Percentiles rank a stretch among this genome's conserved stretches.
phyloP scores from a whole-genome alignment of 2,113 vertebrate genomes.

The human region DNA sequence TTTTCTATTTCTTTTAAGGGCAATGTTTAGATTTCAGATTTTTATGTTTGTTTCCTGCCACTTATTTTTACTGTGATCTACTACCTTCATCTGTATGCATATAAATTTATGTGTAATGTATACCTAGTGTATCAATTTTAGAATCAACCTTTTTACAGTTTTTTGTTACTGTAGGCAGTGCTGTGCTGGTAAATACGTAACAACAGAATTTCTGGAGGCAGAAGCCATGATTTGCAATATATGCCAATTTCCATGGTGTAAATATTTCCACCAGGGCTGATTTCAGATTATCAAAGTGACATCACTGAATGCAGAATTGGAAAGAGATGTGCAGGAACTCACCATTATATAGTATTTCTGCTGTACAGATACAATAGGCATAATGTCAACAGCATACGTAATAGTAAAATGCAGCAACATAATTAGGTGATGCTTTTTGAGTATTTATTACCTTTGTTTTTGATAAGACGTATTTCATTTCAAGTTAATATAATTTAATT shows the following conservation, averaged over 20 bases:
- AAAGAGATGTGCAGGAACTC: not conserved
- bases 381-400: not conserved
- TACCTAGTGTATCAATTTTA: slow-evolving; percentile 1
- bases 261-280: not conserved
- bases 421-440: not conserved
- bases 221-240: not conserved
- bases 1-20: slow-evolving; percentile 38
- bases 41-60: not conserved
- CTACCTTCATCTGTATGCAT: not conserved
- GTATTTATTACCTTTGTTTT: not conserved
- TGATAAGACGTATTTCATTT: slow-evolving; percentile 7
- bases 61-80: not conserved
- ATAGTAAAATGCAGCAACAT: not conserved
- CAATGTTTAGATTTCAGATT: not conserved
- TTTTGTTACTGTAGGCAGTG: not conserved
- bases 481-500: not conserved
- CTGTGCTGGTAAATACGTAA: not conserved
- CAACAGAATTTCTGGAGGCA: not conserved
- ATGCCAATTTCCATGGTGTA: not conserved
- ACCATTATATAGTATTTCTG: not conserved
- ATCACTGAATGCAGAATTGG: not conserved
- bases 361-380: not conserved
- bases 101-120: not conserved
- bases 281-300: not conserved
- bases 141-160: not conserved